Evolutionary conservation across 2,113 vertebrate genomes (phyloP), one percentile per base, ranked within the genome.

Genomic region (Edolisoma coerulescens): DNA sequence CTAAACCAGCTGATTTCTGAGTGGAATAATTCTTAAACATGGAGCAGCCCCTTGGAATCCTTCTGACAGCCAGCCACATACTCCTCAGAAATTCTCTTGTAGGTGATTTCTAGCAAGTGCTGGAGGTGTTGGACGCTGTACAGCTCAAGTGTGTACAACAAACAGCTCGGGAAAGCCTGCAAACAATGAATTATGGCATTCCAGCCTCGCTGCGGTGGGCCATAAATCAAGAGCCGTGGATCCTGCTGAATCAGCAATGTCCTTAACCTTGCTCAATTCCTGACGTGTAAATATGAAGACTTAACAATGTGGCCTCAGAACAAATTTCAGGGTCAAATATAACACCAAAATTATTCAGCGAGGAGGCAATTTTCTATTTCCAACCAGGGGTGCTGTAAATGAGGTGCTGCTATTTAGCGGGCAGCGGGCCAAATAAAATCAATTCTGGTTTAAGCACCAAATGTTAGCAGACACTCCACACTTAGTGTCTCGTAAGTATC

Each of bases 191-290:
- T 93, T 91, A 79, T 27, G 64, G 44, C 41, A 52, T 80, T 93
- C 71, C 92, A 95, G 2, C 69, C 69, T 78, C 41, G 11, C 59
- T 27, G 63, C 41, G 44, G 61, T 82, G 83, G 52, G 33, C 64
- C 73, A 96, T 96, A 90, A 93, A 97, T 94, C 89, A 94, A 64
- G 57, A 87, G 71, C 61, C 3, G 0, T 27, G 56, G 83, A 57
- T 84, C 26, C 45, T 94, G 95, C 94, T 97, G 92, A 96, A 87
- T 74, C 73, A 91, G 94, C 95, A 90, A 50, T 30, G 81, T 95
- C 82, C 79, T 91, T 77, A 96, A 96, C 81, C 87, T 97, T 92
- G 61, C 50, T 65, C 28, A 87, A 88, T 93, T 94, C 87, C 81
- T 88, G 86, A 77, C 4, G 50, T 78, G 91, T 75, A 91, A 95